A percentile compares a stretch with the other conserved stretches of the same genome.
Conservation (phyloP, 2,888 invertebrate species). For the Acronicta psi region DNA sequence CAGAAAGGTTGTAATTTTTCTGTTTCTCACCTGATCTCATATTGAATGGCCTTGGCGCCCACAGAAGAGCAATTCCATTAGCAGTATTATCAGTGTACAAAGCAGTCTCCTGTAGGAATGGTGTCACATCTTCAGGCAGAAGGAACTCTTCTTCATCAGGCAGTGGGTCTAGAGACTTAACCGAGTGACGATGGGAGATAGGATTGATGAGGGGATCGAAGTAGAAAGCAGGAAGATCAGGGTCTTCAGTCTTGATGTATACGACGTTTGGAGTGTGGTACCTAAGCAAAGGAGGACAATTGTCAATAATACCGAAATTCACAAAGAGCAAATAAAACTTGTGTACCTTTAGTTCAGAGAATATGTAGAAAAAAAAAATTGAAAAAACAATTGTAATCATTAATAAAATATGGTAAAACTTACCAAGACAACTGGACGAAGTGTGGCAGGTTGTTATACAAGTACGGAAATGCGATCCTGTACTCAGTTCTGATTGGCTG, state of each 20-base stretch:
- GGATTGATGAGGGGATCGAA: slow-evolving; percentile 99
- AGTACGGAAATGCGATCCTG: slow-evolving; percentile 99
- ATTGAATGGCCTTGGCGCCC: slow-evolving; percentile 99
- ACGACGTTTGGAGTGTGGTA: slow-evolving; percentile 99
- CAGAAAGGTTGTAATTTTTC: too few relatives aligned
- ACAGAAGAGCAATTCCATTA: slow-evolving; percentile 98
- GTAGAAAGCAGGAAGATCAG: slow-evolving; percentile 99
- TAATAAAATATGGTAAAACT: too few relatives aligned
- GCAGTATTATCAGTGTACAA: slow-evolving; percentile 99
- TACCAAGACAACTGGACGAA: slow-evolving; percentile 99
- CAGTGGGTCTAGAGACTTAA: slow-evolving; percentile 95
- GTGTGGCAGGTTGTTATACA: slow-evolving; percentile 99
- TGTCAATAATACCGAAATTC: not conserved
- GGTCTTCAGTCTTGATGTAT: slow-evolving; percentile 99
- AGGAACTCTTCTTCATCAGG: slow-evolving; percentile 98
- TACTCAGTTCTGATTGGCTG: slow-evolving; percentile 99
- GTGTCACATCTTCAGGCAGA: slow-evolving; percentile 96
- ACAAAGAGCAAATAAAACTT: too few relatives aligned
- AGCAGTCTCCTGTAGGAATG: slow-evolving; percentile 98
- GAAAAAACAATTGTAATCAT: too few relatives aligned
- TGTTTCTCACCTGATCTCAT: slow-evolving; percentile 93
- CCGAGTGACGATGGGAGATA: slow-evolving; percentile 97
- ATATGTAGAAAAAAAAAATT: too few relatives aligned
- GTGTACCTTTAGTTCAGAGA: too few relatives aligned
- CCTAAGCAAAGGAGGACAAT: slow-evolving; percentile 87